Evolutionary conservation across 1,140 invertebrate genomes (phyloP).

Genomic region (Pseudachorutes palmiensis): DNA sequence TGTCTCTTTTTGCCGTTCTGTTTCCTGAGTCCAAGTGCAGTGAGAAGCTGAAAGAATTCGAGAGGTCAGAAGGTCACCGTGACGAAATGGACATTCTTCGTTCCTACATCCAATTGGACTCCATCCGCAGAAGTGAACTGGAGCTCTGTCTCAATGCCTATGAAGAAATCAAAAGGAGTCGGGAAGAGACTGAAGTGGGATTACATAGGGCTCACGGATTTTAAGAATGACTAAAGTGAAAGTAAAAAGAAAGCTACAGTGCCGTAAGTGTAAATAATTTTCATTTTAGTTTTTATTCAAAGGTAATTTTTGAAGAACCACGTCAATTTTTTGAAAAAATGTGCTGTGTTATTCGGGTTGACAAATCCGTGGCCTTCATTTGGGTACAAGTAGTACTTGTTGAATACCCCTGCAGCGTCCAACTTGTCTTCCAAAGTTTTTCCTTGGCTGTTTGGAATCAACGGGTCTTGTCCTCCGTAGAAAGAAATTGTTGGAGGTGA

Average conservation of each 20-base stretch:
- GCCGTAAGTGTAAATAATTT: not conserved
- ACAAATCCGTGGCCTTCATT: not conserved
- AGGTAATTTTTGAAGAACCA: conserved; percentile 5
- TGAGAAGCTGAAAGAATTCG: not conserved
- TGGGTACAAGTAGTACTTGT: conserved; percentile 13
- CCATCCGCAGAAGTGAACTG: conserved; percentile 52
- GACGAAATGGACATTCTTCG: conserved; percentile 23
- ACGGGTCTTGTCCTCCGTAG: not conserved
- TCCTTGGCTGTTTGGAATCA: conserved; percentile 11
- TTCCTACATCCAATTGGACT: conserved; percentile 52
- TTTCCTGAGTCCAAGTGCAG: conserved; percentile 29
- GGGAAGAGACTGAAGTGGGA: conserved; percentile 50
- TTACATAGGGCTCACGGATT: conserved; percentile 55
- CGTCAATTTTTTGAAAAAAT: not conserved
- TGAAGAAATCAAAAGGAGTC: conserved; percentile 52
- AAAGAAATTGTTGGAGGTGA: conserved; percentile 13
- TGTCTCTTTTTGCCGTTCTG: conserved; percentile 24
- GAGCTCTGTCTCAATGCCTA: conserved; percentile 56
- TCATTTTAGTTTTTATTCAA: no score
- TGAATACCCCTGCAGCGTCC: conserved; percentile 4
- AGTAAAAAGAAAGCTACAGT: no score
- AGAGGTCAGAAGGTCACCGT: no score
- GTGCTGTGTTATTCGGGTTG: not conserved
- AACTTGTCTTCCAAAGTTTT: not conserved
- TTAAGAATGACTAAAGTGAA: no score